Evolutionary conservation across 2,113 vertebrate species (phyloP).

Genomic region (Nycticorax nycticorax): DNA sequence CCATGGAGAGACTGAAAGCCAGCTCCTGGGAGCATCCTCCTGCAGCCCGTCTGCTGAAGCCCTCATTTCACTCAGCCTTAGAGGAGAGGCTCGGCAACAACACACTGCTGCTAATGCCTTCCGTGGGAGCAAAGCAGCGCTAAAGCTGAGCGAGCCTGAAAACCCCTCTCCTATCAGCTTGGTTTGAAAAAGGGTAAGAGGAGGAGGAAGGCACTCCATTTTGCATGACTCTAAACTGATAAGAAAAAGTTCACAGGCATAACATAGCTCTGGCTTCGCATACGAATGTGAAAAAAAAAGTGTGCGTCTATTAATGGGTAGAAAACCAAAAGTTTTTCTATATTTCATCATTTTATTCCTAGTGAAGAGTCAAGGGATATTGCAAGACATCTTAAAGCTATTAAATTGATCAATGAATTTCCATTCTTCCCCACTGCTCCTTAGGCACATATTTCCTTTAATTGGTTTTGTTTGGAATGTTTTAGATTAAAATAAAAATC

Average conservation of each 20-base stretch:
- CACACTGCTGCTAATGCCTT: accelerated
- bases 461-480: not conserved
- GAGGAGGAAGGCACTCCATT: not conserved
- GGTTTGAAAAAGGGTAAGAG: not conserved
- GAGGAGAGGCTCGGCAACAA: accelerated
- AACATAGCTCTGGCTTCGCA: not conserved
- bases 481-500: not conserved
- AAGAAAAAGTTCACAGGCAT: not conserved
- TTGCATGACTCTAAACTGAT: accelerated
- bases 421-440: not conserved
- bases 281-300: not conserved
- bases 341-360: not conserved
- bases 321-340: not conserved
- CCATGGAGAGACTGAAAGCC: not conserved
- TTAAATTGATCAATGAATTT: not conserved
- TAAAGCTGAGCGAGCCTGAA: accelerated
- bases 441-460: not conserved
- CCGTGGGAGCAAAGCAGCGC: not conserved
- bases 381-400: not conserved
- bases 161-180: not conserved
- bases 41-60: not conserved
- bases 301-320: not conserved
- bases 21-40: not conserved
- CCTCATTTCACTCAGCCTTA: not conserved
- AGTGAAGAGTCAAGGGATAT: not conserved